Conservation (phyloP, 2,888 invertebrate genomes). For the Chydorus sphaericus region DNA sequence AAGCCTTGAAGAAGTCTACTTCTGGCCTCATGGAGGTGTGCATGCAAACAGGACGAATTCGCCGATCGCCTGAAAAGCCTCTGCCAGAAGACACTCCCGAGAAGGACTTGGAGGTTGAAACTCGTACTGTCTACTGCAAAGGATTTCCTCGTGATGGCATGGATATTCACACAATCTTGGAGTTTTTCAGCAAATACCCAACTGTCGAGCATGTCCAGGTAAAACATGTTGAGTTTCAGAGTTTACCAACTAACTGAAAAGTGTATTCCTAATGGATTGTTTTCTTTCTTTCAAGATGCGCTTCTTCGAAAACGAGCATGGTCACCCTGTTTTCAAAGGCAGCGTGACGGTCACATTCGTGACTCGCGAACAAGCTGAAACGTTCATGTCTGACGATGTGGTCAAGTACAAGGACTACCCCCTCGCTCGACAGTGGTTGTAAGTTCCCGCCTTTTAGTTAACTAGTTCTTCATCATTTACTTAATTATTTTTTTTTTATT, state of each 20-base stretch:
- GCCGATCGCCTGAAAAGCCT: constrained; percentile 55
- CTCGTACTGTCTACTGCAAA: constrained; percentile 72
- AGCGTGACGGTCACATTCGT: constrained; percentile 82
- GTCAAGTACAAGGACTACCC: constrained; percentile 51
- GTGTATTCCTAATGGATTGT: neutral
- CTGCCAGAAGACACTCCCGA: constrained; percentile 74
- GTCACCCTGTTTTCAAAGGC: constrained; percentile 56
- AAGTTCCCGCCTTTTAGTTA: neutral
- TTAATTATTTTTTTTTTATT: neutral
- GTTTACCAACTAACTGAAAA: too few relatives aligned
- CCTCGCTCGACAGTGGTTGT: constrained; percentile 50
- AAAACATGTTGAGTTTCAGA: too few relatives aligned
- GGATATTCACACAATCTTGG: constrained; percentile 52
- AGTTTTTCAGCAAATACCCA: constrained; percentile 54
- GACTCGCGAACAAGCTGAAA: constrained; percentile 61
- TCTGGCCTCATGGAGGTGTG: constrained; percentile 56
- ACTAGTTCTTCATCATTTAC: neutral
- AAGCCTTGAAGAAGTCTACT: constrained; percentile 57
- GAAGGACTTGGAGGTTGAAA: constrained; percentile 56
- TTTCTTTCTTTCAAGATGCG: constrained; percentile 32
- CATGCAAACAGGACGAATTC: constrained; percentile 52
- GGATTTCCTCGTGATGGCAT: constrained; percentile 56
- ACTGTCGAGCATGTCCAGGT: constrained; percentile 46
- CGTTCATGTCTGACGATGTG: constrained; percentile 50
- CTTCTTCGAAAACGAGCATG: constrained; percentile 42